Conservation (phyloP, 2,797 vertebrate genomes). For the Syncerus caffer region DNA sequence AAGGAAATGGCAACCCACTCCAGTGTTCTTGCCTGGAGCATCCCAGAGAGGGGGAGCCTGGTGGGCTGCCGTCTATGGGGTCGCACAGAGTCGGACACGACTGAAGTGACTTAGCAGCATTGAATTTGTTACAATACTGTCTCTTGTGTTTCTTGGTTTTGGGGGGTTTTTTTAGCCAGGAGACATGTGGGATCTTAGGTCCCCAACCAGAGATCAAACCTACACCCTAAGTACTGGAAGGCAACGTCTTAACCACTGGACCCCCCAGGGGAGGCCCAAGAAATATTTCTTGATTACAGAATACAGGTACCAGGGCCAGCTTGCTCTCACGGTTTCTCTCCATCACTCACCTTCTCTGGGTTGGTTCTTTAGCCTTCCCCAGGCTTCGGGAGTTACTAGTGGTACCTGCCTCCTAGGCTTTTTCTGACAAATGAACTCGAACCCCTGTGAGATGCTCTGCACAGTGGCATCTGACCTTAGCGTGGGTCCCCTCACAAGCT, state of each 20-base stretch:
- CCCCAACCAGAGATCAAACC: background rate
- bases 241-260: background rate
- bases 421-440: background rate
- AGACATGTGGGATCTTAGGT: background rate
- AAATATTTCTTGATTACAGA: background rate
- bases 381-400: background rate
- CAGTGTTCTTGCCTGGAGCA: too few species aligned
- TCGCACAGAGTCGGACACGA: too few species aligned
- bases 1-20: too few species aligned
- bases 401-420: background rate
- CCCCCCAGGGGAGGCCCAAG: background rate
- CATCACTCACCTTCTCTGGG: background rate
- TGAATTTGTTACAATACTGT: background rate
- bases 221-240: background rate
- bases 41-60: too few species aligned
- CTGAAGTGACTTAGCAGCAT: background rate
- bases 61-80: too few species aligned
- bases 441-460: background rate
- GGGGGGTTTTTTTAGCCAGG: background rate
- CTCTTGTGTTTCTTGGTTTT: background rate
- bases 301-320: background rate
- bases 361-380: background rate
- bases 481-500: background rate
- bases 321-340: too few species aligned
- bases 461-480: accelerated